These are phyloP conservation scores for Chrysolina oricalcia DNA, from an alignment of 2,888 invertebrate species.

Conservation along the genomic window DNA sequence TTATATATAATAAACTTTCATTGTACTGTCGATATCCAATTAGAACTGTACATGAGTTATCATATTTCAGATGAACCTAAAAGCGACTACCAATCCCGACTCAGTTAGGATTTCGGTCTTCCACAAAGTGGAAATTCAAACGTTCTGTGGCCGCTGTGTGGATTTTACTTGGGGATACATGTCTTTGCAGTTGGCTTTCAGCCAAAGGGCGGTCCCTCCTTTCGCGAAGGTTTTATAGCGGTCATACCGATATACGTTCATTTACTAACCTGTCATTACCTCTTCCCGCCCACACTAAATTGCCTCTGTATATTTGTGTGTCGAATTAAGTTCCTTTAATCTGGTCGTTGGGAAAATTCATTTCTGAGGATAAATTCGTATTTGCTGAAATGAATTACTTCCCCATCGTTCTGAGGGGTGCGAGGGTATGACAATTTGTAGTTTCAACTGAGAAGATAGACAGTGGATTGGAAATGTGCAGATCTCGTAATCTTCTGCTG, in stretches of 20 bases:
- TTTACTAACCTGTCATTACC: conserved; percentile 51
- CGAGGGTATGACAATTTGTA: no score
- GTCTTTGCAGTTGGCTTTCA: conserved; percentile 37
- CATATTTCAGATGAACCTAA: not conserved
- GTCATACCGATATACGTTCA: conserved; percentile 52
- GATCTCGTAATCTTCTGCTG: no score
- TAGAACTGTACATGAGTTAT: not conserved
- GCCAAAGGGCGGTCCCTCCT: conserved; percentile 44
- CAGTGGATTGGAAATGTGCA: no score
- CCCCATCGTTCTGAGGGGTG: no score
- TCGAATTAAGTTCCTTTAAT: conserved; percentile 26
- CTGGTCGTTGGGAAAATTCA: not conserved
- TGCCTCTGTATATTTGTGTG: conserved; percentile 43
- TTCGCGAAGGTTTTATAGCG: conserved; percentile 40
- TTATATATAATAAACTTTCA: no score
- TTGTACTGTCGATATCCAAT: not conserved
- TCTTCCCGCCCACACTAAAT: conserved; percentile 40
- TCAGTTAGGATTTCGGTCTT: conserved; percentile 6
- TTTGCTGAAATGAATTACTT: conserved; percentile 19
- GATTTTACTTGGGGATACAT: conserved; percentile 40
- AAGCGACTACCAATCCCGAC: not conserved
- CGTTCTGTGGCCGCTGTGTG: conserved; percentile 38
- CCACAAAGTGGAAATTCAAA: conserved; percentile 36
- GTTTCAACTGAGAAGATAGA: no score
- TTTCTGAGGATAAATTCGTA: conserved; percentile 7